Evolutionary conservation across 2,888 invertebrate species (phyloP).

Genomic region (Amphipyra berbera): DNA sequence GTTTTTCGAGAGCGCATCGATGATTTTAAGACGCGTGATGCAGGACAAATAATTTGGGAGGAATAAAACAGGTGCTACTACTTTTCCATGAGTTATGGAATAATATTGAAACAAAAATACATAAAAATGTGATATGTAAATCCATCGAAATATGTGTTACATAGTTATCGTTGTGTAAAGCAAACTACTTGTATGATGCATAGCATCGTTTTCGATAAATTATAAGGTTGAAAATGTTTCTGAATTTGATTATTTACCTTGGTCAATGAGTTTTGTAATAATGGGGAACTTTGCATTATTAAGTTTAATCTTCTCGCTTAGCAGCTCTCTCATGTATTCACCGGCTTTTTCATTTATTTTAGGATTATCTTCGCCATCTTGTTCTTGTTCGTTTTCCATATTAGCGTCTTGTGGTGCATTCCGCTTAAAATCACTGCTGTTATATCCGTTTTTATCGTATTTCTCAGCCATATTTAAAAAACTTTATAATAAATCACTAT

Average conservation of each 20-base stretch:
- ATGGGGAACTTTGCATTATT: slow-evolving; percentile 92
- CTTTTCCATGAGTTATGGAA: too few species aligned
- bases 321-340: slow-evolving; percentile 93
- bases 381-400: slow-evolving; percentile 69
- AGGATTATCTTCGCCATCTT: slow-evolving; percentile 89
- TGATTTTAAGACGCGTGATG: too few species aligned
- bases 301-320: slow-evolving; percentile 92
- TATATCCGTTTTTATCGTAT: slow-evolving; percentile 85
- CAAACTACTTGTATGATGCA: too few species aligned
- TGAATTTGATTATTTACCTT: slow-evolving; percentile 87
- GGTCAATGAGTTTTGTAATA: slow-evolving; percentile 92
- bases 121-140: too few species aligned
- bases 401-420: slow-evolving; percentile 74
- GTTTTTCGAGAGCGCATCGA: too few species aligned
- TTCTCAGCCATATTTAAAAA: slow-evolving; percentile 74
- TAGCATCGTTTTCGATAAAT: not conserved
- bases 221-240: not conserved
- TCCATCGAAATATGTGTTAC: too few species aligned
- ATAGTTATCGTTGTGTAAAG: too few species aligned
- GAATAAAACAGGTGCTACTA: too few species aligned
- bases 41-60: too few species aligned
- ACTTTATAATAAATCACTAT: slow-evolving; percentile 9
- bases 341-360: slow-evolving; percentile 93
- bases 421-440: slow-evolving; percentile 85
- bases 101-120: too few species aligned